Evolutionary conservation across 2,888 invertebrate genomes (phyloP), one percentile per base, ranked within the genome.

Genomic region (Lepeophtheirus nordmannii): DNA sequence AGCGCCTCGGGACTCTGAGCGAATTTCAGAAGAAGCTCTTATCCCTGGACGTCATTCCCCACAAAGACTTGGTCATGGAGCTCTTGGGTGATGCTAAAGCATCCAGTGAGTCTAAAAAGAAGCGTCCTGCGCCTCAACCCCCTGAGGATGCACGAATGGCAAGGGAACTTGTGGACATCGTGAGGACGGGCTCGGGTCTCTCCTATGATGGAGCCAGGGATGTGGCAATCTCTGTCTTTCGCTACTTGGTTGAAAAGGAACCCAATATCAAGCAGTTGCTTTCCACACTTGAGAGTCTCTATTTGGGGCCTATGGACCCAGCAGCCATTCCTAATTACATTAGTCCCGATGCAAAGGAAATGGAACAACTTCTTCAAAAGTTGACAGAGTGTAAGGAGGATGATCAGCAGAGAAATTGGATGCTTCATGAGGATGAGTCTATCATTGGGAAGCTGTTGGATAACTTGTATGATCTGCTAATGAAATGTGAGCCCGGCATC

Each of bases 361-460:
- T 94, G 75, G 84, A 86, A 75, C 83, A 86, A 59, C 86, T 93
- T 41, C 85, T 93, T 70, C 83, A 83, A 69, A 85, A 91, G 69
- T 77, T 94, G 70, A 87, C 87, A 1, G 86, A 85, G 69, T 90
- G 91, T 70, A 92, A 92, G 71, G 90, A 93, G 73, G 94, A 94
- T 74, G 88, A 91, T 0, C 93, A 96, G 73, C 94, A 96, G 73
- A 80, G 94, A 67, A 91, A 89, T 71, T 94, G 94, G 94, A 89
- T 90, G 75, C 78, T 94, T 39, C 89, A 93, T 74, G 93, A 94
- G 74, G 94, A 94, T 75, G 92, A 93, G 70, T 82, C 83, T 68
- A 85, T 87, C 71, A 93, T 94, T 73, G 83, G 85, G 68, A 86
- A 88, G 68, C 87, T 90, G 75, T 80, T 94, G 30, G 72, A 75